A percentile compares a stretch with the other conserved stretches of the same genome.
Conservation (phyloP, 2,113 vertebrate species). For the Pterophyllum scalare region DNA sequence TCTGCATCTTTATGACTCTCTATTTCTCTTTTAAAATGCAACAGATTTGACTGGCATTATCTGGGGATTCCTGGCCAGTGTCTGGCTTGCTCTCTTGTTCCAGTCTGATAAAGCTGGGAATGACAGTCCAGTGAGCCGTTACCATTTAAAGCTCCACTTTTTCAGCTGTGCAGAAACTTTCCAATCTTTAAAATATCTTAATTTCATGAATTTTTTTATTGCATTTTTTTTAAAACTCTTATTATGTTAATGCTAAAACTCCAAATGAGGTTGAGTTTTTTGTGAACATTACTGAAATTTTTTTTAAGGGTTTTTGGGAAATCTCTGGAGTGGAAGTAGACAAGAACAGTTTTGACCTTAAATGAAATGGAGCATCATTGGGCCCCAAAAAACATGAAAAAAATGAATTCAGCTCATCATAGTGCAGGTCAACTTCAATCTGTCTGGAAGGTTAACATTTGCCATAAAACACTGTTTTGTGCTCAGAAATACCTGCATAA, state of each 20-base stretch:
- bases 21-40: neutral
- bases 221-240: neutral
- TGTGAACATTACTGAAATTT: neutral
- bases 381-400: neutral
- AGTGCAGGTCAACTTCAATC: neutral
- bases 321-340: neutral
- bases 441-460: neutral
- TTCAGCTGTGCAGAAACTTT: neutral
- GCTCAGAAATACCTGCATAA: neutral
- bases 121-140: neutral
- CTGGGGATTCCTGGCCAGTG: neutral
- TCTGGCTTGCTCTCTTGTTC: neutral
- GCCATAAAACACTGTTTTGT: neutral
- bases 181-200: neutral
- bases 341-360: neutral
- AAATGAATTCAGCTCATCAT: neutral
- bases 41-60: slow-evolving; percentile 7
- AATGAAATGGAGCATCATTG: neutral
- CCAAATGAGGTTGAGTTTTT: neutral
- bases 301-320: neutral
- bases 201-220: neutral
- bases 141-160: neutral
- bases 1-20: neutral
- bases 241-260: neutral
- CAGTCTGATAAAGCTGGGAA: neutral